Evolutionary conservation across 1,140 invertebrate species (phyloP), one percentile per base, ranked within the genome.

Genomic region (Reticulitermes speratus): DNA sequence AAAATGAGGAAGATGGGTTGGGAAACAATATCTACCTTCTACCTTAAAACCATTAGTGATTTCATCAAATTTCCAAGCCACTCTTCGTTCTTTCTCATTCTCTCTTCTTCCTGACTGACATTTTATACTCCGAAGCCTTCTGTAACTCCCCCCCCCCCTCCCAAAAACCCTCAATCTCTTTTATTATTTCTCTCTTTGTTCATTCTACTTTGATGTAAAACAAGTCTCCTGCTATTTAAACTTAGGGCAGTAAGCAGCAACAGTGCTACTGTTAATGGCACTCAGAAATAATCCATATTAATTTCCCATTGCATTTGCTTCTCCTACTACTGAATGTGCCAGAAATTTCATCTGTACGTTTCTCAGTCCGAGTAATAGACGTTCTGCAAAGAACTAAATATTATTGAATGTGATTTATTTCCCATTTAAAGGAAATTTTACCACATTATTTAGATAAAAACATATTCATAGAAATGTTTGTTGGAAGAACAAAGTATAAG

Each of bases 271-370:
- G 52, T 25, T 45, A 85, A 44, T 55, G 21, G 38, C 84, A 69
- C 84, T 85, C 84, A 85, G 84, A 59, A 85, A 85, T 85, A 85
- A 85, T 85, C 84, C 59, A 85, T 85, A 85, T 65, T 85, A 85
- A 85, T 85, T 85, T 85, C 84, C 44, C 84, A 25, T 23, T 85
- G 84, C 84, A 85, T 59, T 85, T 65, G 32, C 48, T 21, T 44
- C 38, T 23, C 38, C 12, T 30, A 9, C 82, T 83, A 75, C n/a
- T n/a, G 65, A 75, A 75, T 75, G 65, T 75, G 65, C 65, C 65
- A 75, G 25, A 75, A 75, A 75, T 7, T n/a, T 65, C 59, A 65
- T 25, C 59, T 65, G 59, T 65, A 25, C 59, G 1, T 75, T 75
- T 75, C 65, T 75, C 25, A 30, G 19, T 55, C 19, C 52, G 19